Percentiles rank a stretch among this genome's conserved stretches.
These are phyloP conservation scores for Rhadina sibilatrix DNA, from an alignment of 2,113 vertebrate genomes.

Conservation along the genomic window DNA sequence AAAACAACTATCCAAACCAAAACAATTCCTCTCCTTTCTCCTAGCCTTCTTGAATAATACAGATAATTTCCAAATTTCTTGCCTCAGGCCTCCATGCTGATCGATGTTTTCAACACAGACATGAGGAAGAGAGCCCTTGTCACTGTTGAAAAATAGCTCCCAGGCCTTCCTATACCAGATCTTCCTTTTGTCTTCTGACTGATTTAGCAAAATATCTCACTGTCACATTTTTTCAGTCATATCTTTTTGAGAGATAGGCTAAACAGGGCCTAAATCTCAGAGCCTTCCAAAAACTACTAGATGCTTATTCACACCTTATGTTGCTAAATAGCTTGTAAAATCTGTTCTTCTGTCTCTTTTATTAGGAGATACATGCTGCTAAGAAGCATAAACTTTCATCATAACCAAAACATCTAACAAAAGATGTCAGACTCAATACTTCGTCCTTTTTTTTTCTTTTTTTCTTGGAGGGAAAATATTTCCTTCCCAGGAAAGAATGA, in stretches of 20 bases:
- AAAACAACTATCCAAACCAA: not conserved
- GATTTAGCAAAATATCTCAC: not conserved
- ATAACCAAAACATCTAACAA: not conserved
- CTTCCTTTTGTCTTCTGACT: not conserved
- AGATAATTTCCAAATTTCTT: not conserved
- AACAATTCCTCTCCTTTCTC: not conserved
- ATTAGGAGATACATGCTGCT: not conserved
- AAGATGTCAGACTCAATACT: not conserved
- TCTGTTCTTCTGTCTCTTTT: not conserved
- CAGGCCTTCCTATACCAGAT: not conserved
- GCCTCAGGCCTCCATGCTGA: not conserved
- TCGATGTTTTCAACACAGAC: not conserved
- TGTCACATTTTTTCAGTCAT: not conserved
- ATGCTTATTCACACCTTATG: not conserved
- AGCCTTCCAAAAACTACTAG: not conserved
- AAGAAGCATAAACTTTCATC: not conserved
- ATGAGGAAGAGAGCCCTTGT: not conserved
- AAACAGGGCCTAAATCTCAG: not conserved
- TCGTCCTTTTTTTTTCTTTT: not conserved
- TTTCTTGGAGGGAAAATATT: not conserved
- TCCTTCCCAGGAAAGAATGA: not conserved
- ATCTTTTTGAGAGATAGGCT: not conserved
- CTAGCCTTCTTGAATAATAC: not conserved
- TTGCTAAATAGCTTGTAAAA: not conserved
- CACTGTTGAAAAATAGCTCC: not conserved